Evolutionary conservation across 2,113 vertebrate genomes (phyloP), one percentile per base, ranked within the genome.

Genomic region (Oreochromis niloticus): DNA sequence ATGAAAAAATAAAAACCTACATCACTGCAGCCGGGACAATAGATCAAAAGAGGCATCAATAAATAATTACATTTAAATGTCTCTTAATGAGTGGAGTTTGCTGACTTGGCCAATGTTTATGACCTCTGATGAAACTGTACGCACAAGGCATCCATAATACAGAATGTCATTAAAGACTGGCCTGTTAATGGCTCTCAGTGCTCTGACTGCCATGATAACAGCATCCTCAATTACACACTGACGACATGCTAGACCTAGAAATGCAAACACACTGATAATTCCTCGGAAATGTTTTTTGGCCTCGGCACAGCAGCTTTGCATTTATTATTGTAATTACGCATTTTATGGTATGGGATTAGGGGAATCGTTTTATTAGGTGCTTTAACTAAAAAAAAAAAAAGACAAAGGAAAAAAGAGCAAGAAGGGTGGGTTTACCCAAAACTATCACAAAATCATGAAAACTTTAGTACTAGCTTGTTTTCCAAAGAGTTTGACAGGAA

Each of bases 21-120:
- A 92, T 22, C 52, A 66, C 87, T 71, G 89, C 84, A 93, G 86
- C 91, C 78, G 12, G 92, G 95, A 94, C 87, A 96, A 94, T 94
- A 95, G 96, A 96, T 96, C 96, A 95, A 92, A 91, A 89, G 94
- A 92, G 81, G 88, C 96, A 96, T 97, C 95, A 96, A 97, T 97
- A 97, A 97, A 96, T 97, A 97, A 97, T 96, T 96, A 95, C 91
- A 96, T 91, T 95, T 96, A 97, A 97, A 97, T 93, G 92, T 91
- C 90, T 95, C 95, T 96, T 96, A 96, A 96, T 95, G 95, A 96
- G 92, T 89, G 83, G 94, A 96, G 96, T 95, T 94, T 97, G 95
- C 97, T 97, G 94, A 97, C 94, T 90, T 93, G 88, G 94, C 86
- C 85, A 46, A 91, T 94, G 92, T 95, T 93, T 95, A 93, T 92